Evolutionary conservation across 2,797 vertebrate species (phyloP), one percentile per base, ranked within the genome.

Genomic region (Halcyon leucocephala): DNA sequence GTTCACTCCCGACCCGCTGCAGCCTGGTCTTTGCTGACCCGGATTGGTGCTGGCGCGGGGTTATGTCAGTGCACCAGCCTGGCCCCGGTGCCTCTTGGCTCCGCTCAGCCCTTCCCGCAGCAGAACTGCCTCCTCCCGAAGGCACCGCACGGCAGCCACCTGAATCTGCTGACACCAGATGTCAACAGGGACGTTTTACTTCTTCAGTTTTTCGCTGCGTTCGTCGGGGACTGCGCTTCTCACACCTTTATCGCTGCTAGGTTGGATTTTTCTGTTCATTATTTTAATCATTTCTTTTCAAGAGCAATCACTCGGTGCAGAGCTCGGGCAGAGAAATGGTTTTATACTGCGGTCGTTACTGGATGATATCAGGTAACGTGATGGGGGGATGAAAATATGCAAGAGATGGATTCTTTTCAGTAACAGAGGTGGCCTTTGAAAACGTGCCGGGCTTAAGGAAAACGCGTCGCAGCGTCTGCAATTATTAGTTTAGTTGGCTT

Each of bases 21-120:
- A 7, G 26, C 2, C 42, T 14, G 1, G 7, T 3, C 17, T 16
- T 14, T 2, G 1, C 41, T 3, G 42, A 5, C 28, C 5, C 1
- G 7, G 5, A 1, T 15, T 4, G 12, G 46, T 26, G 0, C 29
- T 5, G 2, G 37, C 1, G 5, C 14, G 76, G 70, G 54, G 74
- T 48, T 22, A 5, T 16, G 16, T 33, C 7, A 2, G 54, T 18
- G 69, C 79, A 8, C 15, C 21, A 2, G 35, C 16, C 66, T 22
- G 28, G 12, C 65, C 57, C 64, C 6, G 0, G 3, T 16, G 28
- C 46, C 60, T 18, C 33, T 10, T 8, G 2, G 2, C 5, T n/a
- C 70, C 15, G 19, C 13, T 60, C 69, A 13, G 44, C 85, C 54
- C 0, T 52, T 66, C 64, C 62, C 14, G 37, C 66, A 16, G 85